A percentile compares a stretch with the other conserved stretches of the same genome.
phyloP scores from a whole-genome alignment of 2,797 vertebrate species.

The Molossus alvarezi region DNA sequence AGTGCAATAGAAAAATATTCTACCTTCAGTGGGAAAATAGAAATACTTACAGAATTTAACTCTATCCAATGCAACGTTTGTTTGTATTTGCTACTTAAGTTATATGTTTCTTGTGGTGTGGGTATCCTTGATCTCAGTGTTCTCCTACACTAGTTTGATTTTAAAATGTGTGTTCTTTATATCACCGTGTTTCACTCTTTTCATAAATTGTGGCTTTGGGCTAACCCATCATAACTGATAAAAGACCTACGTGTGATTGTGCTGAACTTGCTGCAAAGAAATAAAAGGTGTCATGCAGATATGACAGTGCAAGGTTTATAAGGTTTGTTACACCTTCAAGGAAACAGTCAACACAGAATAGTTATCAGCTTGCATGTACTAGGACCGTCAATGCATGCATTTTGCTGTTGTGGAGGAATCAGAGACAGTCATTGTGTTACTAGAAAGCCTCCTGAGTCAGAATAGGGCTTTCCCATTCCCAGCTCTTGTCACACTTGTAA shows the following conservation, averaged over 20 bases:
- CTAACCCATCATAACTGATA: background rate
- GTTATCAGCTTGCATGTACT: background rate
- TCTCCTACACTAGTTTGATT: background rate
- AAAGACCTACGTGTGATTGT: background rate
- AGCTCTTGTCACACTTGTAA: background rate
- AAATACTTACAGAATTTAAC: background rate
- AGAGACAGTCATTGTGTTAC: background rate
- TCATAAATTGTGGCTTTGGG: background rate
- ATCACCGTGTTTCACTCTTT: background rate
- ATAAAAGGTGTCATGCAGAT: background rate
- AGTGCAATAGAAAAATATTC: background rate
- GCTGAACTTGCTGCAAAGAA: background rate
- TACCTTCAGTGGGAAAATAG: background rate
- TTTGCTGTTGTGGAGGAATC: background rate
- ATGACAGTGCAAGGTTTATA: background rate
- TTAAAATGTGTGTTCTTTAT: background rate
- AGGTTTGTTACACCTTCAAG: background rate
- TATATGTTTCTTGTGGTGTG: background rate
- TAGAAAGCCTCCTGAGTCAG: background rate
- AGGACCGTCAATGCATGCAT: background rate
- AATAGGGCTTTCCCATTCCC: background rate
- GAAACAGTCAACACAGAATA: background rate
- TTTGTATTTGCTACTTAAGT: background rate
- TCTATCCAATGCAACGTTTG: background rate
- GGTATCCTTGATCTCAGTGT: background rate